Base-by-base conservation (phyloP, 2,888 invertebrate genomes). In the Microplitis deprimator region DNA sequence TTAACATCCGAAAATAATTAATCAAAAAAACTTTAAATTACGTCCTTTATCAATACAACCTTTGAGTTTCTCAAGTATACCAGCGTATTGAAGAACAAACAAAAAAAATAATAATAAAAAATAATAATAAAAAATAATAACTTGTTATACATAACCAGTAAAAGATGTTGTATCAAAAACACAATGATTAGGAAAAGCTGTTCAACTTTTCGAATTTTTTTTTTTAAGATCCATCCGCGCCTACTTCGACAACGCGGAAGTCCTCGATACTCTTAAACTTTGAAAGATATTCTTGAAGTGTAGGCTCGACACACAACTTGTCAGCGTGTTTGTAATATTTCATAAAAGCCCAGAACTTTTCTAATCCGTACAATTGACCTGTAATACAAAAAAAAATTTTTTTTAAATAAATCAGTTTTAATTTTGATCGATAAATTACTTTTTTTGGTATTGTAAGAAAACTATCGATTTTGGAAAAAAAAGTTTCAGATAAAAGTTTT, bases 301-400 rank as follows among this genome's bases (percentile, higher is more conserved):
- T 93, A 0, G 94, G 92, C 81, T 95, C 94, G 60, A 97, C 95
- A 79, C 94, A 93, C 69, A 97, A 91, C 79, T 94, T 93, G 38
- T 91, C 92, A 50, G 95, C 93, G 87, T 96, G 94, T 89, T 95
- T 96, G 91, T 96, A 98, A 92, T 98, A 99, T 91, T 98, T 98
- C 77, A 97, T 92, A 92, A 99, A 99, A 68, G 98, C 98, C 98
- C 99, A 98, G 91, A 99, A 99, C 90, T 99, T 99, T 91, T 99
- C 99, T 83, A 99, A 91, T 39, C 99, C 99, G 91, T 99, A 99
- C 73, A 98, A 92, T 91, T 99, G 98, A 90, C 97, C 97, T 96
- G 90, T 6, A 84, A 84, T 41, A 8, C 60, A 69, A 29, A 74
- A 74, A 72, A 4, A 4, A 3, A 29, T 29, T 29, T 29, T 29